phyloP scores from a whole-genome alignment of 2,888 invertebrate species.

The Tetrapedia diversipes region DNA sequence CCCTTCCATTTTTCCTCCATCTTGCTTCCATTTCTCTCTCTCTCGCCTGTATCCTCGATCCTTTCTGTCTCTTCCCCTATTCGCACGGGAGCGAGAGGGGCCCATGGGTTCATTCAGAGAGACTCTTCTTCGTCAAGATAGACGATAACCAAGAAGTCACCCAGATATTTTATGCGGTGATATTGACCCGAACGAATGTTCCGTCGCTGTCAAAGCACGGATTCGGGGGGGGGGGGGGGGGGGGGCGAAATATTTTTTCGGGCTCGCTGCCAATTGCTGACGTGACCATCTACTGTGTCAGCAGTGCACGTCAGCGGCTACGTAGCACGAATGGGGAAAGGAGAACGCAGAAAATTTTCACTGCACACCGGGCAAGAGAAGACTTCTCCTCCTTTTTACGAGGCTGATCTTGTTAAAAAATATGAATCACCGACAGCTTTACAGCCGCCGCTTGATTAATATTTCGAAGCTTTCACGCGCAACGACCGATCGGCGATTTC shows the following conservation, averaged over 20 bases:
- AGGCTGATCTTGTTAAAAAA: conserved; percentile 25
- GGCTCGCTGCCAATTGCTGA: conserved; percentile 66
- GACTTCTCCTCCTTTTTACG: background rate
- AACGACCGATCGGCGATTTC: conserved; percentile 21
- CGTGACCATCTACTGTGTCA: conserved; percentile 63
- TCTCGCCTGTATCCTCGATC: background rate
- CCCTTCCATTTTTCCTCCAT: background rate
- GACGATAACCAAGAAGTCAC: conserved; percentile 37
- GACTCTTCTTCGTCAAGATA: conserved; percentile 8
- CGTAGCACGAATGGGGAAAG: conserved; percentile 44
- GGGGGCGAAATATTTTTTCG: conserved; percentile 67
- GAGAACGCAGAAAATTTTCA: conserved; percentile 41
- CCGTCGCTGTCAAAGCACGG: conserved; percentile 42
- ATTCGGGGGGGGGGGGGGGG: conserved; percentile 44
- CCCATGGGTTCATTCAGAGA: too few species aligned
- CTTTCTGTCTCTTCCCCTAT: background rate
- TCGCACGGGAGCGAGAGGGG: too few species aligned
- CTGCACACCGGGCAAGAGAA: conserved; percentile 28
- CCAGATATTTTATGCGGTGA: conserved; percentile 52
- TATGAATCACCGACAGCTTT: conserved; percentile 36
- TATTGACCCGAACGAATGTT: conserved; percentile 47
- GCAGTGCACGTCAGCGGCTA: conserved; percentile 60
- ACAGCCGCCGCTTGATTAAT: conserved; percentile 20
- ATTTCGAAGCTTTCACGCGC: conserved; percentile 15
- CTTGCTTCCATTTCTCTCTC: background rate